Evolutionary conservation across 2,888 invertebrate genomes (phyloP), one percentile per base, ranked within the genome.

Genomic region (Acrobasis consociella): DNA sequence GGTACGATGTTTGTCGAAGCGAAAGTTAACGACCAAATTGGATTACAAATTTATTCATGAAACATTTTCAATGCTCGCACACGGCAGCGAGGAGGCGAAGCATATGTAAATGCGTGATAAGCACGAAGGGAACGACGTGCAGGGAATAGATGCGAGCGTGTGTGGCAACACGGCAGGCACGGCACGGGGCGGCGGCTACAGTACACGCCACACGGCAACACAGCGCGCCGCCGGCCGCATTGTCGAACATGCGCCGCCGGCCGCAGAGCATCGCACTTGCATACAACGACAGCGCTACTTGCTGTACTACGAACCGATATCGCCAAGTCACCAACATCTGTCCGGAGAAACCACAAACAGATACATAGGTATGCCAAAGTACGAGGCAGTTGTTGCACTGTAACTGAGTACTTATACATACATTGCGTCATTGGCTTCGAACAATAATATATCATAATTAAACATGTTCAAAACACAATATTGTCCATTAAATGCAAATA

Each of bases 31-130:
- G 83, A 80, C 77, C 83, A 85, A 87, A 90, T 89, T 87, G 86
- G 85, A 87, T 87, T 86, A 88, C 87, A 89, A 89, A 89, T 89
- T 90, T 91, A 91, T 91, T 91, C 91, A 89, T 90, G 89, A 86
- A 89, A 86, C 88, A 89, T 87, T 89, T 89, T 89, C 85, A 85
- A 88, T 89, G 89, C 85, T 85, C 74, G 86, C 84, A 86, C 88
- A 87, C 85, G 86, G 78, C 79, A 77, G 81, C 74, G 84, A 82
- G 83, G 81, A 75, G 77, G 83, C 85, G 86, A 84, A 85, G 86
- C 89, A 86, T 89, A 91, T 90, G 91, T 90, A 90, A 91, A 91
- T 91, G 86, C 80, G 84, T 82, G 87, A 88, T 89, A 88, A 89
- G 89, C 85, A 84, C 83, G 89, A 81, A 86, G 80, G 80, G 80